Evolutionary conservation across 2,113 vertebrate genomes (phyloP).

Genomic region (Speoplatyrhinus poulsoni): DNA sequence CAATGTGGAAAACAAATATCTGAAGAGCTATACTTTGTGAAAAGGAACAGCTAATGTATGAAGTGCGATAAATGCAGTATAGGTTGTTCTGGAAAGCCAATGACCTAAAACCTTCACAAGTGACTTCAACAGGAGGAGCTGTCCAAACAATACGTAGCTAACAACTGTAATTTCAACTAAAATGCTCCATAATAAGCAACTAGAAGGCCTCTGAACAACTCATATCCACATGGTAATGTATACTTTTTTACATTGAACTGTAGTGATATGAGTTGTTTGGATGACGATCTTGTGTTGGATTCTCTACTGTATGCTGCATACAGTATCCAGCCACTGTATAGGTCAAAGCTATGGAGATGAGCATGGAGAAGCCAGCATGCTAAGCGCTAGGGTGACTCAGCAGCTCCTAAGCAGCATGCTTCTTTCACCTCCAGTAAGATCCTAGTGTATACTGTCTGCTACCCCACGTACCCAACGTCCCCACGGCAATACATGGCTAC

Average conservation of each 20-base stretch:
- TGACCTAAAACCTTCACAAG: conserved; percentile 13
- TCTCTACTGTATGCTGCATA: conserved; percentile 71
- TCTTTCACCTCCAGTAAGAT: conserved; percentile 22
- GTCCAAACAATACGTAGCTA: background rate
- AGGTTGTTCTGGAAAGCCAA: conserved; percentile 44
- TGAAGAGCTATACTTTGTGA: conserved; percentile 39
- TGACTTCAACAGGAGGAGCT: conserved; percentile 5
- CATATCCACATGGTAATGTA: conserved; percentile 52
- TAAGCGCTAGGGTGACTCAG: conserved; percentile 61
- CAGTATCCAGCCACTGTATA: conserved; percentile 65
- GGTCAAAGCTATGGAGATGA: conserved; percentile 67
- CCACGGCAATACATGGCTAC: background rate
- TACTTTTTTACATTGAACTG: conserved; percentile 47
- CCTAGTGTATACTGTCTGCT: conserved; percentile 13
- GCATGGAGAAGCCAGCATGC: conserved; percentile 74
- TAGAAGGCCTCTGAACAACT: conserved; percentile 56
- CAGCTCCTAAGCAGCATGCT: conserved; percentile 68
- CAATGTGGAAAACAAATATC: conserved; percentile 45
- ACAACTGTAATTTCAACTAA: conserved; percentile 21
- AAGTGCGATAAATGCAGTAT: conserved; percentile 26
- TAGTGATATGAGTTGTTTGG: conserved; percentile 66
- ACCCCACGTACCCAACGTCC: conserved; percentile 39
- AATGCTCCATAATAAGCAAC: conserved; percentile 58
- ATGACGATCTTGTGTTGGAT: conserved; percentile 58
- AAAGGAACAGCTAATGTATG: conserved; percentile 8